These are phyloP conservation scores for Champsocephalus gunnari DNA, from an alignment of 2,797 vertebrate species.

Conservation along the genomic window DNA sequence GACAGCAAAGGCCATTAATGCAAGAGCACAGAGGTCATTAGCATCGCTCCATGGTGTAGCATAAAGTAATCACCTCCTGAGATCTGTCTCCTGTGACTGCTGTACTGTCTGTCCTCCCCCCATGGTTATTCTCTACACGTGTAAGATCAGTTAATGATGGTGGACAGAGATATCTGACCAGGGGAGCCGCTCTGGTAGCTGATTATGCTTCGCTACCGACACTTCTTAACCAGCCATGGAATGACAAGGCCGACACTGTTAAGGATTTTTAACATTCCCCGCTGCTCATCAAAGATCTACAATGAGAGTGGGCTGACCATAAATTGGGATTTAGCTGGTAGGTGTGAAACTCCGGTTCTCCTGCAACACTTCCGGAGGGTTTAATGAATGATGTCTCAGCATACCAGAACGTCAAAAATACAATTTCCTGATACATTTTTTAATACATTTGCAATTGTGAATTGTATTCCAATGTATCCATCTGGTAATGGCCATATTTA, in stretches of 20 bases:
- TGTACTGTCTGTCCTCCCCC: conserved; percentile 79
- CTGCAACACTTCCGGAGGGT: conserved; percentile 25
- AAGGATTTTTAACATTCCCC: conserved; percentile 76
- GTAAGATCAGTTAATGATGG: conserved; percentile 85
- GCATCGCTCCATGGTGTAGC: conserved; percentile 84
- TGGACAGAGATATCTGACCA: conserved; percentile 81
- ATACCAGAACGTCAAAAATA: conserved; percentile 37
- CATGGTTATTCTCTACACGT: conserved; percentile 76
- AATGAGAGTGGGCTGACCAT: conserved; percentile 40
- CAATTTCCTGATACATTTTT: conserved; percentile 25
- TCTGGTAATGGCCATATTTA: conserved; percentile 22
- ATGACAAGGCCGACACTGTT: conserved; percentile 76
- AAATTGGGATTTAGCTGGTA: conserved; percentile 54
- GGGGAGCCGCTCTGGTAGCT: conserved; percentile 72
- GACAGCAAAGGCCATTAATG: conserved; percentile 86
- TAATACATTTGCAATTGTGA: conserved; percentile 13
- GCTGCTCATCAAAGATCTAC: conserved; percentile 68
- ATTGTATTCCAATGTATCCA: conserved; percentile 16
- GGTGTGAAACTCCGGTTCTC: conserved; percentile 58
- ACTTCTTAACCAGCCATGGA: conserved; percentile 80
- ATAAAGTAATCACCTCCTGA: conserved; percentile 86
- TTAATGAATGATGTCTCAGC: conserved; percentile 42
- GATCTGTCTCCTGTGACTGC: conserved; percentile 78
- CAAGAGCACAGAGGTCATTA: conserved; percentile 88
- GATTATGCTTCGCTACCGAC: conserved; percentile 74